These are phyloP conservation scores for Meloidogyne floridensis DNA, from an alignment of 1,140 invertebrate species.

Conservation along the genomic window DNA sequence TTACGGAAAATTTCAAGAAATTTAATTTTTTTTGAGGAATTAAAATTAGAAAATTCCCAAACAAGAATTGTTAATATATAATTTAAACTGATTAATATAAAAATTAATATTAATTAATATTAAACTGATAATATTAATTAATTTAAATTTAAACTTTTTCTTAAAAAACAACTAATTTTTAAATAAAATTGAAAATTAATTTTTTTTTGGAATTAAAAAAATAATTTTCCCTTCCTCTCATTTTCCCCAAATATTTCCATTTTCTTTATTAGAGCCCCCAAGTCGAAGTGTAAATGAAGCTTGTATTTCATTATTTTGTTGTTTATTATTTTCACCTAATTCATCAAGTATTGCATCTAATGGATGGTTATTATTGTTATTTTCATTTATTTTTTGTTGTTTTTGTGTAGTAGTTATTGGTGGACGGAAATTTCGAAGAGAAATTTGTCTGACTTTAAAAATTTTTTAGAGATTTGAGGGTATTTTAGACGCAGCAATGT, in stretches of 20 bases:
- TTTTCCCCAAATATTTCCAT: background rate
- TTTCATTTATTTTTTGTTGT: background rate
- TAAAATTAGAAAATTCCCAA: too few species aligned
- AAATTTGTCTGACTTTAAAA: conserved; percentile 14
- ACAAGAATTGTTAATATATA: too few species aligned
- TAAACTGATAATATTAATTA: too few species aligned
- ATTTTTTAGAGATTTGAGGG: background rate
- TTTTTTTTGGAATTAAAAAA: too few species aligned
- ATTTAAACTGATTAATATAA: too few species aligned
- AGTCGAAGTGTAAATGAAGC: conserved; percentile 22
- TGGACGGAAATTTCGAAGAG: conserved; percentile 18
- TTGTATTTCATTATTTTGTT: conserved; percentile 23
- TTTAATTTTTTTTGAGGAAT: too few species aligned
- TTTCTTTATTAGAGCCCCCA: background rate
- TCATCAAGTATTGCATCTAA: conserved; percentile 41
- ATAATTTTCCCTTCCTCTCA: background rate
- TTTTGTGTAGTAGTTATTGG: background rate
- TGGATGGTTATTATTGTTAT: conserved; percentile 9
- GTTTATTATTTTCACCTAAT: conserved; percentile 30
- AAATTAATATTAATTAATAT: too few species aligned
- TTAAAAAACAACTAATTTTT: background rate
- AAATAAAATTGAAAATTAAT: too few species aligned
- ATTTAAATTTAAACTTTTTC: background rate
- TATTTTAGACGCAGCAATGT: background rate
- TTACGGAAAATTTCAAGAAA: too few species aligned